Base-by-base conservation (phyloP, 2,888 invertebrate species). In the Theodoxus fluviatilis region DNA sequence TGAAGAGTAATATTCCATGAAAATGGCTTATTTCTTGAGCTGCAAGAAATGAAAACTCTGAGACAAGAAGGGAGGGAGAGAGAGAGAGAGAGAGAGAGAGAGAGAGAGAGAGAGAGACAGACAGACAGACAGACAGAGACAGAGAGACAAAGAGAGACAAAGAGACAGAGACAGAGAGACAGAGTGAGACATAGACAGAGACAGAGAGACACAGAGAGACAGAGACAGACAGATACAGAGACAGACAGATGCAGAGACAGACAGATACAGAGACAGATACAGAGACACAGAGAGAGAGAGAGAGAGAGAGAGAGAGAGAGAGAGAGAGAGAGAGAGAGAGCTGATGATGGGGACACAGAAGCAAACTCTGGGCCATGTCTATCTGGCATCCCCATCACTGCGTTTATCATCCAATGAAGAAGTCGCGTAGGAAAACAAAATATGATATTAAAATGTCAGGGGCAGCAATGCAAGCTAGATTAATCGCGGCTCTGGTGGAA, bases 81-180 rank as follows among this genome's bases (percentile, higher is more conserved):
- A 67, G 12, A 66, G 52, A 72, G 59, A 70, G 52, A 67, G 37
- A 72, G 66, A 63, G 28, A 67, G 67, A 72, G 52, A 67, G 63
- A 70, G 49, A 72, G 67, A 67, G 47, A 68, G 52, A 71, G 68
- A 67, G 61, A 47, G 70, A 70, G 67, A 70, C 22, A 63, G 68
- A 68, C 65, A 68, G 40, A 47, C 7, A 35, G 59, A 35, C 7
- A 47, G 22, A 15, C 33, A 33, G 33, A 33, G 38, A 38, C 15
- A 66, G n/a, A 38, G 55, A 59, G 55, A 68, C 33, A 59, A 35
- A 38, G 12, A 63, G 43, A 57, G 55, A 57, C 38, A 57, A n/a
- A 70, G 66, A 40, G 38, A 55, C 40, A 70, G 67, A 66, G 25
- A 66, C 25, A 31, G 33, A 61, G 40, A 25, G n/a, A 33, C 28